Percentiles rank a stretch among this genome's conserved stretches.
phyloP scores from a whole-genome alignment of 2,797 vertebrate species.

The Hozukius guyotensis region DNA sequence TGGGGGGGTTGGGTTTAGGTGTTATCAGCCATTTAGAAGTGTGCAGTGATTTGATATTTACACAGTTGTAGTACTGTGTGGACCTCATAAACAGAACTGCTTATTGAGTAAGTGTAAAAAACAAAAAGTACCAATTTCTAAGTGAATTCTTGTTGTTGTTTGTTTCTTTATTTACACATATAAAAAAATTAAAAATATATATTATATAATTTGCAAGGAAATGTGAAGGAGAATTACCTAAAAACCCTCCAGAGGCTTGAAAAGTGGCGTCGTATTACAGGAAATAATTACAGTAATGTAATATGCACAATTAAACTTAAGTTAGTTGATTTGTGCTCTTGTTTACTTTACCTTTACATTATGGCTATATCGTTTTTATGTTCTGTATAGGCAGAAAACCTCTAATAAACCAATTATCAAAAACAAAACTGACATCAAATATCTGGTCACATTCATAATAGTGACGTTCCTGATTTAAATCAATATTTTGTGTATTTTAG shows the following conservation, averaged over 20 bases:
- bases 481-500: neutral
- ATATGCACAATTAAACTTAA: neutral
- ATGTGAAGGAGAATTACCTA: too few species aligned
- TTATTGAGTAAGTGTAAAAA: neutral
- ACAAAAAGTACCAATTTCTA: neutral
- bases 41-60: neutral
- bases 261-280: too few species aligned
- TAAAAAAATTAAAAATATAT: too few species aligned
- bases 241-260: too few species aligned
- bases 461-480: neutral
- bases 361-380: neutral
- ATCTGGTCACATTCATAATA: neutral
- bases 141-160: neutral
- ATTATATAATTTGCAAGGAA: too few species aligned
- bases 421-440: neutral
- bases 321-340: neutral
- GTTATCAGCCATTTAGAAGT: neutral
- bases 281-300: too few species aligned
- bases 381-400: neutral
- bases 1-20: constrained; percentile 6
- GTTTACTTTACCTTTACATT: neutral
- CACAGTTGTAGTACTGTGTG: neutral
- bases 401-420: neutral
- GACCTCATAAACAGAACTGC: neutral
- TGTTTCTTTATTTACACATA: too few species aligned